Conservation (phyloP, 1,140 invertebrate genomes). For the Drosophila nigrodunni region DNA sequence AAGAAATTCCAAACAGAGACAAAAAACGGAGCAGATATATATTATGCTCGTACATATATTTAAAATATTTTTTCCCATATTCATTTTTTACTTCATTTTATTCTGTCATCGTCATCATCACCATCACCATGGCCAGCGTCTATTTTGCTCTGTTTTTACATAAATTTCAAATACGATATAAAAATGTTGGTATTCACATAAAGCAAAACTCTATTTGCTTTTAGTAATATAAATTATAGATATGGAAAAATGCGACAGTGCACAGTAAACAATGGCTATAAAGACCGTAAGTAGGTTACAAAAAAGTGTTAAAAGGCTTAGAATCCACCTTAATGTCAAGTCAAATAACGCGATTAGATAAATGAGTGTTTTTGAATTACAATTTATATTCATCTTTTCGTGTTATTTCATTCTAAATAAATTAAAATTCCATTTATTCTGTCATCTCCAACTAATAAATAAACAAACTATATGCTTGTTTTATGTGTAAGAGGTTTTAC, state of each 20-base stretch:
- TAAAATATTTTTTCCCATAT: conserved; percentile 71
- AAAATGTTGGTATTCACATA: conserved; percentile 24
- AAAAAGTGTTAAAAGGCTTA: not conserved
- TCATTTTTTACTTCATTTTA: conserved; percentile 45
- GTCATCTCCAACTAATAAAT: conserved; percentile 2
- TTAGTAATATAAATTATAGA: conserved; percentile 36
- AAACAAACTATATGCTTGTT: not conserved
- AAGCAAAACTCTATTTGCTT: conserved; percentile 22
- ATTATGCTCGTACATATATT: conserved; percentile 42
- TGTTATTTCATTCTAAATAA: too few relatives aligned
- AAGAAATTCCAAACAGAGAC: conserved; percentile 39
- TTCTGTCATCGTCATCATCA: conserved; percentile 49
- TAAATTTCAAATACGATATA: conserved; percentile 34
- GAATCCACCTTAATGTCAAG: too few relatives aligned
- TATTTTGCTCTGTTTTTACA: conserved; percentile 34
- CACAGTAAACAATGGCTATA: conserved; percentile 18
- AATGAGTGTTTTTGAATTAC: too few relatives aligned
- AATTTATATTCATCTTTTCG: too few relatives aligned
- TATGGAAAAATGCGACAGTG: conserved; percentile 12
- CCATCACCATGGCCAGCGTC: conserved; percentile 8
- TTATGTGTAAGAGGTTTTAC: conserved; percentile 8
- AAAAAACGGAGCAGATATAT: not conserved
- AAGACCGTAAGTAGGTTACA: conserved; percentile 4
- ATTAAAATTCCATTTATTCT: not conserved
- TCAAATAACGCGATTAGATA: too few relatives aligned